phyloP scores from a whole-genome alignment of 2,797 vertebrate species.

The Gambelia wislizenii region DNA sequence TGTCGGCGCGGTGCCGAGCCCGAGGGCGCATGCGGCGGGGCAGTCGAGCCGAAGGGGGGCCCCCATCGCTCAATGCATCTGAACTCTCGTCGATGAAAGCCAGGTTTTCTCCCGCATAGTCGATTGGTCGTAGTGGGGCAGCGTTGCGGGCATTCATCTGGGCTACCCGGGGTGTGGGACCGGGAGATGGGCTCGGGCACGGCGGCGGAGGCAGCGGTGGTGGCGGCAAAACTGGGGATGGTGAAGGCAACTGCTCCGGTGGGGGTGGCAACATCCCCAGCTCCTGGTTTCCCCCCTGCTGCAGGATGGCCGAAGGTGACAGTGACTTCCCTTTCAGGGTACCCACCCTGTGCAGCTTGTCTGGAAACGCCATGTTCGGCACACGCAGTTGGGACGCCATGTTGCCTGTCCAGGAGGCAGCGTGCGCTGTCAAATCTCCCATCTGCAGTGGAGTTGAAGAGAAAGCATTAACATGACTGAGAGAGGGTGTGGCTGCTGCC shows the following conservation, averaged over 20 bases:
- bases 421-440: constrained; percentile 91
- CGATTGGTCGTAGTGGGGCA: constrained; percentile 75
- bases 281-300: constrained; percentile 20
- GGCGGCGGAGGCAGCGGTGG: not conserved
- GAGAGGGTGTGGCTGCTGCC: not conserved
- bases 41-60: constrained; percentile 41
- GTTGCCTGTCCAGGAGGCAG: constrained; percentile 91
- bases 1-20: constrained; percentile 38
- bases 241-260: constrained; percentile 65
- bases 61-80: constrained; percentile 85
- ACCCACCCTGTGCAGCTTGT: constrained; percentile 63
- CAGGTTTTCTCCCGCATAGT: constrained; percentile 90
- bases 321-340: constrained; percentile 19
- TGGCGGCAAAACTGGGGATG: constrained; percentile 29
- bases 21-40: constrained; percentile 52
- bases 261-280: constrained; percentile 24
- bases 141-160: constrained; percentile 33
- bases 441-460: constrained; percentile 78
- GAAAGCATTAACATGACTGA: not conserved
- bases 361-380: constrained; percentile 81
- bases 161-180: constrained; percentile 52
- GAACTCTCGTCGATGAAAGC: constrained; percentile 94
- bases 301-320: not conserved
- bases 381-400: constrained; percentile 68
- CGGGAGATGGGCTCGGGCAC: constrained; percentile 39